Evolutionary conservation across 2,113 vertebrate genomes (phyloP), one percentile per base, ranked within the genome.

Genomic region (Cebidichthys violaceus): DNA sequence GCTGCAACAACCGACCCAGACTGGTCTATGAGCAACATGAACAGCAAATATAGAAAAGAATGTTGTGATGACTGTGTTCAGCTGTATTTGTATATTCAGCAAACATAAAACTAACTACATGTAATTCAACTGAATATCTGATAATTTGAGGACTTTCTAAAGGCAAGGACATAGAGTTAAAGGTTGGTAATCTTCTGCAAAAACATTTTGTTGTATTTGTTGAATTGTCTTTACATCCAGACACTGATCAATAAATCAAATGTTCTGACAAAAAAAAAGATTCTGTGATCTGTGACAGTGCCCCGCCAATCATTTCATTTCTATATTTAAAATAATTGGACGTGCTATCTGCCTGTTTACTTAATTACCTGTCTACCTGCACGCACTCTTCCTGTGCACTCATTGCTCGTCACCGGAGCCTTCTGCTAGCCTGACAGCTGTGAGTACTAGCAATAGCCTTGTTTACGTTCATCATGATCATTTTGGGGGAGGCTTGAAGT

Each of bases 1-100:
- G 68, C 76, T 81, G 47, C 24, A 65, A 69, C 33, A 64, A 72
- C 66, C 69, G n/a, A 59, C 18, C 24, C 27, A 69, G 59, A 55
- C 37, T 9, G 47, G 37, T 64, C 41, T 22, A 52, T 67, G 41
- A 60, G 24, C 2, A 54, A 67, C 5, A 57, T 11, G 22, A 55
- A 62, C 14, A 60, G 20, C 9, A 54, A 70, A 55, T 17, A 70
- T 17, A 4, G 13, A 47, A 22, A 22, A 37, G 4, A 60, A 61
- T 41, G 45, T 50, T 47, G 20, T 41, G 3, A 29, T 64, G 4
- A 54, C 2, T 9, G 5, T 31, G 0, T 29, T 20, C 33, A 64
- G 43, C 31, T 62, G 68, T 22, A 27, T 45, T 52, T 62, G 4
- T 15, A 55, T 17, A 57, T 39, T 20, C 15, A 57, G n/a, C 7